Evolutionary conservation across 2,797 vertebrate species (phyloP).

Genomic region (Gastrophryne carolinensis): DNA sequence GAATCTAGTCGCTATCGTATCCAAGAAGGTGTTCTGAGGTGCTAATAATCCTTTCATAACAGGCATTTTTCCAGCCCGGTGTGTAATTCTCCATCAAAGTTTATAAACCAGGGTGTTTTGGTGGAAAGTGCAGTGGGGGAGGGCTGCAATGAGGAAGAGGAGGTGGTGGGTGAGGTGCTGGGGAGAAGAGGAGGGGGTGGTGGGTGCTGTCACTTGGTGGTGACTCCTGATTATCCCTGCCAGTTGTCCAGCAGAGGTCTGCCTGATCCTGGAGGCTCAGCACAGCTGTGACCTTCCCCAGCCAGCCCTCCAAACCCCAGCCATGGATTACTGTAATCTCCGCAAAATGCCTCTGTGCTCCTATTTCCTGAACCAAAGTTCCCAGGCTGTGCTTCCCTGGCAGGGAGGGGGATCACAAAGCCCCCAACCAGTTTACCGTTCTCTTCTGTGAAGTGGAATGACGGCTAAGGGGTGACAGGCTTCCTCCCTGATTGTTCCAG

Average conservation of each 20-base stretch:
- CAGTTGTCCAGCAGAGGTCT: constrained; percentile 55
- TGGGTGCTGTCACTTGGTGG: constrained; percentile 23
- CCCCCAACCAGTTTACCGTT: neutral
- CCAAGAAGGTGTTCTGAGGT: constrained; percentile 97
- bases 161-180: constrained; percentile 28
- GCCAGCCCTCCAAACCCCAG: constrained; percentile 23
- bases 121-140: constrained; percentile 42
- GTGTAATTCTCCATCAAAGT: constrained; percentile 96
- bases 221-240: constrained; percentile 51
- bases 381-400: neutral
- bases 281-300: constrained; percentile 50
- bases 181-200: constrained; percentile 16
- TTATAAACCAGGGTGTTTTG: constrained; percentile 61
- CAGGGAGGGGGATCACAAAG: neutral
- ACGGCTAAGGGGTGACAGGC: constrained; percentile 2
- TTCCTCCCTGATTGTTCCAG: constrained; percentile 28
- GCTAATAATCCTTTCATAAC: constrained; percentile 98
- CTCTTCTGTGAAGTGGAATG: neutral
- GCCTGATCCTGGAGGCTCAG: constrained; percentile 44
- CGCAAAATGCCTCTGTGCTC: constrained; percentile 26
- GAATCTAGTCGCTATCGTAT: constrained; percentile 96
- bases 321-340: constrained; percentile 29
- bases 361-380: constrained; percentile 47
- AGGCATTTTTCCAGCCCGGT: constrained; percentile 90
- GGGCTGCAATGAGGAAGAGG: constrained; percentile 49